These are phyloP conservation scores for Paraplagusia blochii DNA, from an alignment of 2,113 vertebrate genomes.

Conservation along the genomic window DNA sequence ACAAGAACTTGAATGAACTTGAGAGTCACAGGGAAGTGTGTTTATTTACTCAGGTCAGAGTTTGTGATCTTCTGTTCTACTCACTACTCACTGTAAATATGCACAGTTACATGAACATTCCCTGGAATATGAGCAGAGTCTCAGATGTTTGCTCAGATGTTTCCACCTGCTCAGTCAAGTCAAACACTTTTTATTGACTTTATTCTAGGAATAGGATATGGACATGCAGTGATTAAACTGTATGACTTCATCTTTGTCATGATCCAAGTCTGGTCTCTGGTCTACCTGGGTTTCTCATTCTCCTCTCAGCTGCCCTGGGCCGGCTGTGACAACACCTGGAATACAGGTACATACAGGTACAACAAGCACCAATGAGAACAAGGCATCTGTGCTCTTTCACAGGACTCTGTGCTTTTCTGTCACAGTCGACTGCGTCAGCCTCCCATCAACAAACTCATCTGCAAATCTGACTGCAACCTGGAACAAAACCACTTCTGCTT, in stretches of 20 bases:
- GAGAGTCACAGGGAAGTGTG: too few species aligned
- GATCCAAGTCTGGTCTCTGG: conserved; percentile 83
- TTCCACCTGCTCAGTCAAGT: too few species aligned
- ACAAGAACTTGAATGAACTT: too few species aligned
- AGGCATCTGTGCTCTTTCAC: too few species aligned
- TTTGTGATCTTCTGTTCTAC: too few species aligned
- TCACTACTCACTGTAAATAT: too few species aligned
- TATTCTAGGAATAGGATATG: conserved; percentile 81
- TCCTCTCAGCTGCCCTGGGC: conserved; percentile 80
- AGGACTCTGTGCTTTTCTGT: not conserved
- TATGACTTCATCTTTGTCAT: conserved; percentile 82
- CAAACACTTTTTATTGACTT: not conserved
- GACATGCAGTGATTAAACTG: conserved; percentile 74
- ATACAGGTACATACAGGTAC: conserved; percentile 79
- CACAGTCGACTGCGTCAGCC: not conserved
- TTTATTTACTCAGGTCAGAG: too few species aligned
- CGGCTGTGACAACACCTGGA: conserved; percentile 83
- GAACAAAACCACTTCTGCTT: conserved; percentile 35
- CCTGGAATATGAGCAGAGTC: too few species aligned
- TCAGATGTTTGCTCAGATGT: too few species aligned
- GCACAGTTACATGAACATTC: too few species aligned
- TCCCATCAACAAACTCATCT: not conserved
- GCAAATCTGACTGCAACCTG: not conserved
- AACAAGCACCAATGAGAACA: too few species aligned
- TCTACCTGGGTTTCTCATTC: conserved; percentile 86